These are phyloP conservation scores for Novumbra hubbsi DNA, from an alignment of 2,797 vertebrate genomes.

Conservation along the genomic window DNA sequence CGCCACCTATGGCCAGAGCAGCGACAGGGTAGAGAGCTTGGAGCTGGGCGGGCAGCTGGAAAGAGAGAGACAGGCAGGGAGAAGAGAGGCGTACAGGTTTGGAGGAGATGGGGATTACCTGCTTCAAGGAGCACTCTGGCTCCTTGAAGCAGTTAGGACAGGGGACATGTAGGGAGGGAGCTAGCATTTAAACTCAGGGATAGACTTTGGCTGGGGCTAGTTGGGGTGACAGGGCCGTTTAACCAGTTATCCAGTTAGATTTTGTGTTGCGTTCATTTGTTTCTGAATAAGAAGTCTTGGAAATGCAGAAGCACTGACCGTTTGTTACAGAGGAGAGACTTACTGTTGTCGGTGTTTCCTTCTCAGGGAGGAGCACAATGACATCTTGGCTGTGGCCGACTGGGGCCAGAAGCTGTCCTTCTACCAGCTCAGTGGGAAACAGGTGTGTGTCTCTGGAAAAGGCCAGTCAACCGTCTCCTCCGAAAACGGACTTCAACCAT, in stretches of 20 bases:
- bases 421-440: constrained; percentile 97
- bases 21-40: neutral
- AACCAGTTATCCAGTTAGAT: too few species aligned
- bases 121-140: constrained; percentile 3
- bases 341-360: constrained; percentile 8
- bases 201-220: neutral
- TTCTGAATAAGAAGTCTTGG: neutral
- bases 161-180: constrained; percentile 3
- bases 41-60: constrained; percentile 14
- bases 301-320: neutral
- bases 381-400: constrained; percentile 94
- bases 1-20: constrained; percentile 20
- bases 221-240: too few species aligned
- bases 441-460: constrained; percentile 74
- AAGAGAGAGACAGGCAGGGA: constrained; percentile 23
- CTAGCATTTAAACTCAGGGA: neutral
- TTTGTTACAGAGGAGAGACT: neutral
- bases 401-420: constrained; percentile 98
- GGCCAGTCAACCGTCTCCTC: neutral
- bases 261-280: neutral
- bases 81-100: constrained; percentile 14
- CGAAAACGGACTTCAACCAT: neutral
- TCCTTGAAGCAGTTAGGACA: too few species aligned
- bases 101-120: constrained; percentile 1
- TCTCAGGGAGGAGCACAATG: constrained; percentile 92